These are phyloP conservation scores for Limonius californicus DNA, from an alignment of 1,140 invertebrate species.

Conservation along the genomic window DNA sequence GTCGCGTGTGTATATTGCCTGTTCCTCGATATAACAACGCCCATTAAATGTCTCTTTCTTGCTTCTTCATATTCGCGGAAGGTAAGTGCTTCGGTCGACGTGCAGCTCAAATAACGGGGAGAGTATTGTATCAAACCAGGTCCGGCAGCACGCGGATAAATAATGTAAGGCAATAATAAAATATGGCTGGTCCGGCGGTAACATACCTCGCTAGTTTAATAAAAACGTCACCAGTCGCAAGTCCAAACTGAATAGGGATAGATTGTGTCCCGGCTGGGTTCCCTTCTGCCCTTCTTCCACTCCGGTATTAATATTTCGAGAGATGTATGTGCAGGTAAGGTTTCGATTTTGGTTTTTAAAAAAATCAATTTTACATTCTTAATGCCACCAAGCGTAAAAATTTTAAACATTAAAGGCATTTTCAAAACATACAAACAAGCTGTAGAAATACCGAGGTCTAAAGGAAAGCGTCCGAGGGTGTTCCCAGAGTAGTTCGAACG, in stretches of 20 bases:
- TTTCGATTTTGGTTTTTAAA: no score
- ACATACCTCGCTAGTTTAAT: slow-evolving; percentile 40
- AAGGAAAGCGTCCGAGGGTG: no score
- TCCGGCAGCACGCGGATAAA: slow-evolving; percentile 39
- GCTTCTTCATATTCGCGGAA: neutral
- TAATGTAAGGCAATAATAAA: slow-evolving; percentile 44
- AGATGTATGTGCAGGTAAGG: neutral
- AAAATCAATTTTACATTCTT: no score
- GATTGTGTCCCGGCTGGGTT: slow-evolving; percentile 1
- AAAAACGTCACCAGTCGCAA: slow-evolving; percentile 39
- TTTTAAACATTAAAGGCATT: no score
- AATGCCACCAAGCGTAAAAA: no score
- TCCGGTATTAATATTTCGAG: slow-evolving; percentile 4
- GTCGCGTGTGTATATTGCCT: slow-evolving; percentile 23
- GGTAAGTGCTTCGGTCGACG: neutral
- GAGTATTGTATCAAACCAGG: slow-evolving; percentile 29
- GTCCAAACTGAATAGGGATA: slow-evolving; percentile 19
- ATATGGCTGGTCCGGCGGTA: slow-evolving; percentile 39
- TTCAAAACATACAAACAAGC: no score
- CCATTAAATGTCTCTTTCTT: neutral
- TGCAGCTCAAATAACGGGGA: slow-evolving; percentile 6
- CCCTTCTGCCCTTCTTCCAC: neutral
- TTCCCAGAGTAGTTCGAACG: no score
- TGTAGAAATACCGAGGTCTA: no score
- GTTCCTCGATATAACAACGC: neutral